Base-by-base conservation (phyloP, 2,888 invertebrate species). In the Acanthopleura granulata region DNA sequence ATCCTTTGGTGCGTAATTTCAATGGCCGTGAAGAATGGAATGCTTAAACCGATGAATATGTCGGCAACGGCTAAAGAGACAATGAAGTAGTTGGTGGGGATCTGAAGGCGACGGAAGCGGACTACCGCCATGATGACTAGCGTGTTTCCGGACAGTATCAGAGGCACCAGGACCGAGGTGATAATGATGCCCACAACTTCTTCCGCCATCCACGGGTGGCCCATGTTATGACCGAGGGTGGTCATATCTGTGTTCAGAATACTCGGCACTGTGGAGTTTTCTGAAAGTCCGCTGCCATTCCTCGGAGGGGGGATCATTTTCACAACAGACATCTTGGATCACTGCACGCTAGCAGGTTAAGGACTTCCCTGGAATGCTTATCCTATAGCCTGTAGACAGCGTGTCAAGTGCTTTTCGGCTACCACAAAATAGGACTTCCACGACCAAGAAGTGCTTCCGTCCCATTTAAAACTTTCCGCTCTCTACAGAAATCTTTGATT, bases 51-150 rank as follows among this genome's bases (percentile, higher is more conserved):
- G 61, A 93, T 92, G 66, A 93, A 92, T 51, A 93, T 90, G 85
- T 93, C 94, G 16, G 93, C 93, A 57, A 92, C 91, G 1, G 93
- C 93, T 75, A 94, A 88, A 0, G 93, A 93, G 80, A 92, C 92
- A 74, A 93, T 91, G 74, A 93, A 90, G 82, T 92, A 93, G 87
- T 93, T 93, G 74, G 93, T 93, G 6, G 93, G 93, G 27, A 93
- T 93, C 79, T 93, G 90, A 66, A 93, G 90, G 74, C 93, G 90
- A 85, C 93, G 93, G 90, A 92, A 93, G 61, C 92, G 91, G 84
- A 92, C 92, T 88, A 93, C 93, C 0, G 93, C 92, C 12, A 92
- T 91, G 66, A 94, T 89, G 49, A 93, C 92, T 76, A 93, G 89
- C 0, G 92, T 92, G 84, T 93, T 93, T 72, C 93, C 92, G 80